Evolutionary conservation across 92 coral and sea anemone genomes (phyloP).

Genomic region (Porites divaricata): DNA sequence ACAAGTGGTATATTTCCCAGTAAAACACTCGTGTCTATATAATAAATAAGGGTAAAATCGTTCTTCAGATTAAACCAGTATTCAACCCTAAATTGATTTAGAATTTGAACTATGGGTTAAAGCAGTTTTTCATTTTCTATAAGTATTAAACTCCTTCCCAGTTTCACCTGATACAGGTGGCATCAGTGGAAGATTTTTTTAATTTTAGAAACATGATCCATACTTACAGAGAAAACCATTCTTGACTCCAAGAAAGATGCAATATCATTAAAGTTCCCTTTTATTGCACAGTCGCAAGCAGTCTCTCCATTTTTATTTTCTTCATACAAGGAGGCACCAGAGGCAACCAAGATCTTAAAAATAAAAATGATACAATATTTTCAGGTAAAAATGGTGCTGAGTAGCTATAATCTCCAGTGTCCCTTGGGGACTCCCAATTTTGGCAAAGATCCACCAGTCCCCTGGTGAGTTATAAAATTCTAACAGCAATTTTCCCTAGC

Average conservation of each 20-base stretch:
- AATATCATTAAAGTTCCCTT: conserved; percentile 79
- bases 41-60: too few species aligned
- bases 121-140: too few species aligned
- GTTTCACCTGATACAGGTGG: not conserved
- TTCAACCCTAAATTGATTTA: too few species aligned
- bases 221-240: conserved; percentile 99
- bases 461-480: too few species aligned
- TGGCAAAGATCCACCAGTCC: too few species aligned
- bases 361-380: not conserved
- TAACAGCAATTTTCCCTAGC: too few species aligned
- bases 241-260: conserved; percentile 96
- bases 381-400: not conserved
- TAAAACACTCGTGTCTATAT: too few species aligned
- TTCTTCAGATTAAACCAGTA: too few species aligned
- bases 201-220: not conserved
- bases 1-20: too few species aligned
- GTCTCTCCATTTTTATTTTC: conserved; percentile 89
- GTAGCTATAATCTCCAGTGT: not conserved
- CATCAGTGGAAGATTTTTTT: not conserved
- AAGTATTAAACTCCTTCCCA: too few species aligned
- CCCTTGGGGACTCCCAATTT: too few species aligned
- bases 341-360: conserved; percentile 80
- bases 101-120: too few species aligned
- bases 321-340: conserved; percentile 88
- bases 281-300: conserved; percentile 97